Percentiles rank a stretch among this genome's conserved stretches.
Evolutionary conservation across 2,113 vertebrate genomes (phyloP).

Genomic region (Nasalis larvatus): DNA sequence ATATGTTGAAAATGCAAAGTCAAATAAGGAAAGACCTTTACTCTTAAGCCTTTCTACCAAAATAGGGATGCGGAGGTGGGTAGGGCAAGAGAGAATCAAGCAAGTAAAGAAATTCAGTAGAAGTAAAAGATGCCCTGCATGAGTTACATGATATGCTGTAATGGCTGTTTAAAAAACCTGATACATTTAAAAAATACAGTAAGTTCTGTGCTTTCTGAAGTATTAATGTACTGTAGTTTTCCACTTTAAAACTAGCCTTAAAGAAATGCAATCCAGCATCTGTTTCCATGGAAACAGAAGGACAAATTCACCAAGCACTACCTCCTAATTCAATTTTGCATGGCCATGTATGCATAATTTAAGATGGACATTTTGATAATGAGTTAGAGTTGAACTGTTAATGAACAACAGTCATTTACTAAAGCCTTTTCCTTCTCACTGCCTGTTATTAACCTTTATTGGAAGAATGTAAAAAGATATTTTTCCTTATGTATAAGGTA

Average conservation of each 20-base stretch:
- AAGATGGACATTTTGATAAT: constrained; percentile 20
- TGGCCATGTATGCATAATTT: constrained; percentile 42
- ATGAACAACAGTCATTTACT: neutral
- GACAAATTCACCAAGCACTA: constrained; percentile 44
- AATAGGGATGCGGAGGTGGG: neutral
- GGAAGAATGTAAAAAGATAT: neutral
- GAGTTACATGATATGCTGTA: neutral
- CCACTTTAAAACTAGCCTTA: constrained; percentile 46
- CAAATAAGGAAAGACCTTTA: neutral
- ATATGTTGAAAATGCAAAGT: neutral
- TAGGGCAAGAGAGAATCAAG: neutral
- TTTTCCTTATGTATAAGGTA: neutral
- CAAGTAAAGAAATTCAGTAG: neutral
- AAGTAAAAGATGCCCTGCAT: neutral
- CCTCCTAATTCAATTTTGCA: constrained; percentile 35
- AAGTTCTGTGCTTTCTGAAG: neutral
- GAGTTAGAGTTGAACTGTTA: constrained; percentile 31
- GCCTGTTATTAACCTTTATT: neutral
- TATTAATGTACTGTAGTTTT: constrained; percentile 43
- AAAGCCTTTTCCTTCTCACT: constrained; percentile 9
- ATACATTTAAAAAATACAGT: neutral
- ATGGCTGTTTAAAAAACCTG: neutral
- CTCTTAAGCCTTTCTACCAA: neutral
- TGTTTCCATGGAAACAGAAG: constrained; percentile 80
- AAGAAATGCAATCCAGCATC: constrained; percentile 8